Conservation (phyloP, 2,888 invertebrate genomes). For the Tipula confusa region DNA sequence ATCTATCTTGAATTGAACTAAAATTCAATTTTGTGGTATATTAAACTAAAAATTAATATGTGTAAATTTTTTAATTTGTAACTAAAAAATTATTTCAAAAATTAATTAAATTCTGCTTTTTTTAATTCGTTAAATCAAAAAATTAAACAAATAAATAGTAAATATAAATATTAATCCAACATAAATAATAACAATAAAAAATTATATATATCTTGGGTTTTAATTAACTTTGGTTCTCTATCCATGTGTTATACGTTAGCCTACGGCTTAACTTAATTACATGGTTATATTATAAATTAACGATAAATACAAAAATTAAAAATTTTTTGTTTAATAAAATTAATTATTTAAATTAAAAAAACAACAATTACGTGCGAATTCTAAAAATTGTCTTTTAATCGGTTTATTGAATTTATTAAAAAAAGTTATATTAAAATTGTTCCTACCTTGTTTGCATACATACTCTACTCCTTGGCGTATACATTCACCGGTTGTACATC, state of each 20-base stretch:
- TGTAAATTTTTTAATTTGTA: slow-evolving; percentile 25
- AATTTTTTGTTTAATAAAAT: slow-evolving; percentile 32
- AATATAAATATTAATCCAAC: slow-evolving; percentile 21
- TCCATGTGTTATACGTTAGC: slow-evolving; percentile 34
- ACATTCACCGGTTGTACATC: slow-evolving; percentile 81
- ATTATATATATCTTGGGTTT: slow-evolving; percentile 30
- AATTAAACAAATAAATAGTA: slow-evolving; percentile 7
- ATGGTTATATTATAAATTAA: slow-evolving; percentile 32
- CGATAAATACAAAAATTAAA: slow-evolving; percentile 17
- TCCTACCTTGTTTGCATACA: slow-evolving; percentile 54
- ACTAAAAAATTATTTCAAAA: slow-evolving; percentile 27
- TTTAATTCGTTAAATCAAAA: slow-evolving; percentile 16
- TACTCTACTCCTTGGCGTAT: slow-evolving; percentile 78
- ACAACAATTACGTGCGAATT: slow-evolving; percentile 31
- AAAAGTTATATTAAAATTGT: slow-evolving; percentile 32
- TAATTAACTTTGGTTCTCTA: slow-evolving; percentile 29
- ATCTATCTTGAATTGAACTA: neutral
- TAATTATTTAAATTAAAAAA: slow-evolving; percentile 25
- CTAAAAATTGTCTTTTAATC: slow-evolving; percentile 26
- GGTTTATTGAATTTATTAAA: neutral
- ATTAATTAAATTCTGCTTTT: neutral
- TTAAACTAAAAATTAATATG: slow-evolving; percentile 5
- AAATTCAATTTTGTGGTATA: neutral
- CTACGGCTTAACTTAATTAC: slow-evolving; percentile 36
- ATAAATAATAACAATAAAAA: slow-evolving; percentile 31